A percentile compares a stretch with the other conserved stretches of the same genome.
Conservation (phyloP, 2,113 vertebrate genomes). For the Corythoichthys haematopterus region DNA sequence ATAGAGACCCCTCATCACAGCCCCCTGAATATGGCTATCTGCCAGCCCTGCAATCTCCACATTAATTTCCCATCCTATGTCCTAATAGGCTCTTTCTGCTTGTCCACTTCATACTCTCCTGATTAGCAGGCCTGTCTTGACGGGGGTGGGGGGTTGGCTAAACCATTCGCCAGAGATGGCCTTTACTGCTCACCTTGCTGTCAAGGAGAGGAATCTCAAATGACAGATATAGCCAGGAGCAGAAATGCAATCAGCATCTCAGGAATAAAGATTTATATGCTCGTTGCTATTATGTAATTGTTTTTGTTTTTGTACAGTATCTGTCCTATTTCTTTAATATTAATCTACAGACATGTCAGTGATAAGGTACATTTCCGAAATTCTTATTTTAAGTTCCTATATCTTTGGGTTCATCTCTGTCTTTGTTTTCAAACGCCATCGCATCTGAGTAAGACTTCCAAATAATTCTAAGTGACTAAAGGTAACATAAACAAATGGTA, state of each 20-base stretch:
- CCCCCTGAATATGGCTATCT: constrained; percentile 47
- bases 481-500: no score
- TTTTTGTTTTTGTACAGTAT: no score
- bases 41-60: constrained; percentile 58
- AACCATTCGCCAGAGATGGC: constrained; percentile 66
- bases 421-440: no score
- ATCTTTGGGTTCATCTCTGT: no score
- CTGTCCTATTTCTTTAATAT: no score
- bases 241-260: neutral
- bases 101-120: constrained; percentile 63
- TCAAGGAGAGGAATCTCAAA: constrained; percentile 51
- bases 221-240: constrained; percentile 2
- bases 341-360: no score
- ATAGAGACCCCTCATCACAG: constrained; percentile 44
- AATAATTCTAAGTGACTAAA: no score
- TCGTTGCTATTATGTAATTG: neutral
- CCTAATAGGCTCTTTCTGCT: constrained; percentile 73
- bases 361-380: no score
- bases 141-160: constrained; percentile 25
- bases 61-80: constrained; percentile 70
- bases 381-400: no score
- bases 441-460: no score
- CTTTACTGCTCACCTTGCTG: constrained; percentile 68
- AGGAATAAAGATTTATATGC: neutral
- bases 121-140: constrained; percentile 50